Conservation (phyloP, 2,797 vertebrate species). For the Morelia viridis region DNA sequence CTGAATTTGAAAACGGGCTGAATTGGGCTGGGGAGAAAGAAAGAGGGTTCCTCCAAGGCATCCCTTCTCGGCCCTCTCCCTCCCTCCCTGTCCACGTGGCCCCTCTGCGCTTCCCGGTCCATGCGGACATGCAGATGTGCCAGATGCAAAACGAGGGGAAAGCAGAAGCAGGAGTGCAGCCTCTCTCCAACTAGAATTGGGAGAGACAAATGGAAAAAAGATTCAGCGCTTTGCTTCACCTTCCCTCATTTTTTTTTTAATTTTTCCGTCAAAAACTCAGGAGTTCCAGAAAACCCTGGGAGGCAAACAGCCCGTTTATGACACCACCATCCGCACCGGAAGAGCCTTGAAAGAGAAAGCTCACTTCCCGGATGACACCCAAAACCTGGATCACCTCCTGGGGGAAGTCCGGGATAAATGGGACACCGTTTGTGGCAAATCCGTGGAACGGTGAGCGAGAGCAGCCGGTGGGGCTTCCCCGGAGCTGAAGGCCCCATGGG, state of each 20-base stretch:
- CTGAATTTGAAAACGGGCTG: neutral
- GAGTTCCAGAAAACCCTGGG: conserved; percentile 97
- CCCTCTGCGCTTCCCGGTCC: neutral
- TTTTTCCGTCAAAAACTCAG: conserved; percentile 65
- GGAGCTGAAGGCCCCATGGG: no score
- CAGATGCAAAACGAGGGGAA: neutral
- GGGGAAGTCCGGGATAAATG: conserved; percentile 97
- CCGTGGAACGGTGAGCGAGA: conserved; percentile 90
- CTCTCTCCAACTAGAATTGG: neutral
- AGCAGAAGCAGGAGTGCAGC: neutral
- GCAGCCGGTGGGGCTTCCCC: neutral
- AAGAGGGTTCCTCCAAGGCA: neutral
- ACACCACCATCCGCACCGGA: conserved; percentile 94
- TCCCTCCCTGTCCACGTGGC: neutral
- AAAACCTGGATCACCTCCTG: conserved; percentile 91
- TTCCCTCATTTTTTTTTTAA: neutral
- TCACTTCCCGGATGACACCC: conserved; percentile 86
- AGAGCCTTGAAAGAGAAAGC: conserved; percentile 94
- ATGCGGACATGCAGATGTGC: neutral
- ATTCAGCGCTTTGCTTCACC: neutral
- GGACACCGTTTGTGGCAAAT: conserved; percentile 98
- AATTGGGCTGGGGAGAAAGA: neutral
- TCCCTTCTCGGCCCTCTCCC: neutral
- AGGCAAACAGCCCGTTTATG: conserved; percentile 96
- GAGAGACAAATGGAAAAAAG: neutral